phyloP scores from a whole-genome alignment of 2,888 invertebrate species.

The Nesidiocoris tenuis region DNA sequence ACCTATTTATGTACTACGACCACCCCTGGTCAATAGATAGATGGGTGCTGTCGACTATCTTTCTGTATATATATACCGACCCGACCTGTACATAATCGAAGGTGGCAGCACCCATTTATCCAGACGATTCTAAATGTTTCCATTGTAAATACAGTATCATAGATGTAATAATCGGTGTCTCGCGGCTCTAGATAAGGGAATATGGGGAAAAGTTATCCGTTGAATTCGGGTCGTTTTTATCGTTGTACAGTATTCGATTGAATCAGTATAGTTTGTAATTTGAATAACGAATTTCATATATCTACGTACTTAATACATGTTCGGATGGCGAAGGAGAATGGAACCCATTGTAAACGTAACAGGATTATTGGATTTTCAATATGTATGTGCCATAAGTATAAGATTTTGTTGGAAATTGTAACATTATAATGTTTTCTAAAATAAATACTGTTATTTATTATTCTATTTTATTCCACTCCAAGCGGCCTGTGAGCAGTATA shows the following conservation, averaged over 20 bases:
- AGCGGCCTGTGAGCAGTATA: no score
- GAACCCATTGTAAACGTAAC: slow-evolving; percentile 22
- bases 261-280: slow-evolving; percentile 1
- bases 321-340: not conserved
- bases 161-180: not conserved
- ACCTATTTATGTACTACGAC: not conserved
- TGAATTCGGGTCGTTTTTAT: not conserved
- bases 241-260: not conserved
- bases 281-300: slow-evolving; percentile 31
- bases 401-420: slow-evolving; percentile 40
- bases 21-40: slow-evolving; percentile 6
- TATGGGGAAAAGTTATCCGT: not conserved
- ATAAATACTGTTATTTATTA: slow-evolving; percentile 47
- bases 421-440: slow-evolving; percentile 47
- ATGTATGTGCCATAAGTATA: slow-evolving; percentile 45
- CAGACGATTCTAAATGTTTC: slow-evolving; percentile 36
- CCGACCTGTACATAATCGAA: slow-evolving; percentile 16
- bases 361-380: slow-evolving; percentile 34
- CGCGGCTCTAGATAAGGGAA: not conserved
- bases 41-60: slow-evolving; percentile 31
- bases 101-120: slow-evolving; percentile 37
- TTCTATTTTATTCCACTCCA: no score
- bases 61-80: slow-evolving; percentile 13
- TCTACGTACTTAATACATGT: slow-evolving; percentile 14
- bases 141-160: slow-evolving; percentile 30